Base-by-base conservation (phyloP, 2,113 vertebrate species). In the Aramus guarauna region DNA sequence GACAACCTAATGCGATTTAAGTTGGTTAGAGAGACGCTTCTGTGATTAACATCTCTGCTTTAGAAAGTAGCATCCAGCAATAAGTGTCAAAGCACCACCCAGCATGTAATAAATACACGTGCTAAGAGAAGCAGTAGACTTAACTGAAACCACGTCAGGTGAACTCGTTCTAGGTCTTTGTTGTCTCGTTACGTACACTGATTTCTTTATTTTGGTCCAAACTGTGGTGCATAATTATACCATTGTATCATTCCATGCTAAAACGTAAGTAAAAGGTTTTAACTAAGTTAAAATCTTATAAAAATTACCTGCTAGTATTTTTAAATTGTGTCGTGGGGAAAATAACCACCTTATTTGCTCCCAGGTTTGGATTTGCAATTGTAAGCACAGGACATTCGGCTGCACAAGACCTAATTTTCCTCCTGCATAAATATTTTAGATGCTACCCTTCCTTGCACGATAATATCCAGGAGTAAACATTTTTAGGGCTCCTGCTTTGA, bases 61-160 rank as follows among this genome's bases (percentile, higher is more conserved):
- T 96, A 96, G 83, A 27, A 68, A 66, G 69, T 75, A 97, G 92
- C 77, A 92, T 19, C 52, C 68, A 87, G 86, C 32, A 73, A 39
- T 36, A 86, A 43, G 56, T 39, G 55, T 39, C 77, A 58, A n/a
- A 88, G 71, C 71, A 74, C 52, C 39, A 81, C 17, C n/a, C 69
- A 85, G 69, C 71, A 73, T 62, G 74, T 62, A 37, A 64, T 15
- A 76, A 90, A 85, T 15, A 37, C 6, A 21, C 0, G 5, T 88
- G 66, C 66, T 58, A 62, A 59, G 81, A 87, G 80, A 89, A 95
- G 53, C 53, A 34, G 60, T 69, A 94, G 74, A 58, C 30, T 47
- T 69, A 76, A 85, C 36, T 11, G 13, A 75, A 87, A 58, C 66
- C 34, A 12, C 6, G 26, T 68, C 68, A 72, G 69, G 26, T 60